Evolutionary conservation across 1,140 invertebrate genomes (phyloP).

Genomic region (Ruditapes philippinarum): DNA sequence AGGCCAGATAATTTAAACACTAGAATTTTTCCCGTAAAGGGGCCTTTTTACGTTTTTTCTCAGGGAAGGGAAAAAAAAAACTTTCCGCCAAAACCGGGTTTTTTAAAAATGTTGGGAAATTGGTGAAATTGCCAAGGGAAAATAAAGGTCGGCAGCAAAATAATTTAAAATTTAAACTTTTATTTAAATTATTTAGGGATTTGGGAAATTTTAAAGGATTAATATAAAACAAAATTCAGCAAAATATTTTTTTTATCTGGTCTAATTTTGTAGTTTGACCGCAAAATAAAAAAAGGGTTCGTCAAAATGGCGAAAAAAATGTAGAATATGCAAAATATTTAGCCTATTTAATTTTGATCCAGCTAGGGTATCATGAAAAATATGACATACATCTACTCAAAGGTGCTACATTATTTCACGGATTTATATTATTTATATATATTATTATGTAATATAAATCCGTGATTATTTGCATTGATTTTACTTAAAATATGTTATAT

Average conservation of each 20-base stretch:
- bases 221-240: neutral
- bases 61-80: neutral
- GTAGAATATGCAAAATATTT: too few species aligned
- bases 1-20: too few species aligned
- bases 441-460: too few species aligned
- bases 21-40: neutral
- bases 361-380: too few species aligned
- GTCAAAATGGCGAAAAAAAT: constrained; percentile 19
- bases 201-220: neutral
- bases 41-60: neutral
- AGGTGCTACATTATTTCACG: too few species aligned
- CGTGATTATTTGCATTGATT: too few species aligned
- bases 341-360: too few species aligned
- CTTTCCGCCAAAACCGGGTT: neutral
- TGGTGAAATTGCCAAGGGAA: neutral
- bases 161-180: neutral
- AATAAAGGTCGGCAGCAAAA: neutral
- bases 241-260: neutral
- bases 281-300: neutral
- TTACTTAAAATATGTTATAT: too few species aligned
- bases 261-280: neutral
- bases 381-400: too few species aligned
- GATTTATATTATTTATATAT: too few species aligned
- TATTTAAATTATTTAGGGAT: neutral
- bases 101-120: neutral